Percentiles rank a stretch among this genome's conserved stretches.
phyloP scores from a whole-genome alignment of 2,888 invertebrate species.

The Nephrocerus scutellatus region DNA sequence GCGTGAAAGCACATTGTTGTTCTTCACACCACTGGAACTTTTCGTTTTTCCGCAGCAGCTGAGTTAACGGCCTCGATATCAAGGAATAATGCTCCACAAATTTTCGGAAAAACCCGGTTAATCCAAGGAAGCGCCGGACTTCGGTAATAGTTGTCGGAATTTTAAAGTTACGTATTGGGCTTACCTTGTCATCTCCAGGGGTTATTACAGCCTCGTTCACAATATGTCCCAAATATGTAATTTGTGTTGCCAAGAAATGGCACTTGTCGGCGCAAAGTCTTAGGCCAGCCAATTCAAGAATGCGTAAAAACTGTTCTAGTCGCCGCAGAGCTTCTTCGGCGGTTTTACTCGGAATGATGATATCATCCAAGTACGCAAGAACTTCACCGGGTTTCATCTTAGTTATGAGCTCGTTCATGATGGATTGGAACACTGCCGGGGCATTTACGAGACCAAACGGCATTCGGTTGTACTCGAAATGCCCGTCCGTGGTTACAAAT shows the following conservation, averaged over 20 bases:
- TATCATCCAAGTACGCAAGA: conserved; percentile 11
- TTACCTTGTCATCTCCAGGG: conserved; percentile 12
- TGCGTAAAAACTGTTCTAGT: background rate
- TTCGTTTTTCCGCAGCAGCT: conserved; percentile 4
- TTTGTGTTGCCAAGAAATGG: conserved; percentile 10
- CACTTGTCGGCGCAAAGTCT: conserved; percentile 15
- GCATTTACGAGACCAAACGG: conserved; percentile 9
- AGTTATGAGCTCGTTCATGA: conserved; percentile 9
- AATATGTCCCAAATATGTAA: conserved; percentile 11
- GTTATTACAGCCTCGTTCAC: conserved; percentile 10
- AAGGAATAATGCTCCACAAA: conserved; percentile 7
- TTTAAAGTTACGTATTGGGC: conserved; percentile 5
- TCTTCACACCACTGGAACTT: no score
- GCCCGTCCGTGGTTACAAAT: conserved; percentile 6
- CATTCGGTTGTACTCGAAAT: conserved; percentile 9
- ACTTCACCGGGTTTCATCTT: conserved; percentile 7
- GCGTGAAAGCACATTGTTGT: no score
- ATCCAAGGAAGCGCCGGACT: conserved; percentile 7
- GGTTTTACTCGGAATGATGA: conserved; percentile 12
- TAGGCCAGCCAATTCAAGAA: background rate
- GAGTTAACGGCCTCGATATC: conserved; percentile 4
- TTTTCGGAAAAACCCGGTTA: conserved; percentile 9
- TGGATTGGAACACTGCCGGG: conserved; percentile 7
- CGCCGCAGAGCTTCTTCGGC: background rate
- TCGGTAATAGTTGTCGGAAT: conserved; percentile 5